Percentiles rank a stretch among this genome's conserved stretches.
Evolutionary conservation across 2,797 vertebrate species (phyloP).

Genomic region (Hydrolagus colliei): DNA sequence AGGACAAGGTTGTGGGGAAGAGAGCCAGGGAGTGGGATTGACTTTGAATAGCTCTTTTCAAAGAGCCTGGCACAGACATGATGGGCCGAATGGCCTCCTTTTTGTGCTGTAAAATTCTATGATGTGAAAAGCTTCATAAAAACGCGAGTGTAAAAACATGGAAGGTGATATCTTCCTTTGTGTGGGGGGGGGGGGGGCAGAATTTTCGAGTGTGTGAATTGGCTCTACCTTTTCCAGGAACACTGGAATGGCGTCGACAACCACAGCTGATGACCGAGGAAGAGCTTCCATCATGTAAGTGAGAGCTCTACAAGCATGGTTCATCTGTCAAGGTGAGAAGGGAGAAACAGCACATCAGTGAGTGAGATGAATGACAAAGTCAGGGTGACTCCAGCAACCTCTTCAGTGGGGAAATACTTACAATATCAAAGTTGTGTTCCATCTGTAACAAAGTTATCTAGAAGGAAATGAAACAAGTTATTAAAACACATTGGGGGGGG

Average conservation of each 20-base stretch:
- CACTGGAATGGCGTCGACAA: constrained; percentile 97
- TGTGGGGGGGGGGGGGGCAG: no score
- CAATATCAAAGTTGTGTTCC: constrained; percentile 99
- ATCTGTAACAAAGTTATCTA: constrained; percentile 97
- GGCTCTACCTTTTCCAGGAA: constrained; percentile 91
- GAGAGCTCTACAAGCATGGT: constrained; percentile 95
- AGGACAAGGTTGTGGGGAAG: no score
- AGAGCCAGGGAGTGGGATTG: no score
- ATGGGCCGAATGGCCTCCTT: no score
- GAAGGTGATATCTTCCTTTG: no score
- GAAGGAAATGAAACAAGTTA: constrained; percentile 39
- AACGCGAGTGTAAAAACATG: no score
- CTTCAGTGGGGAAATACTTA: constrained; percentile 62
- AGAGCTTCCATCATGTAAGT: constrained; percentile 99
- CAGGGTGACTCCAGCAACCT: neutral
- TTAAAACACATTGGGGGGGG: neutral
- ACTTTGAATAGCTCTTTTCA: no score
- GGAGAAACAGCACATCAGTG: neutral
- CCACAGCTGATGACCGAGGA: constrained; percentile 93
- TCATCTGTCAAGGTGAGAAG: constrained; percentile 75
- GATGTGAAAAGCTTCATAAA: no score
- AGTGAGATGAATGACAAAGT: neutral
- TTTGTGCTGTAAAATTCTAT: no score
- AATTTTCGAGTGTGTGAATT: neutral
- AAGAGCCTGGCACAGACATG: no score